These are phyloP conservation scores for Clepsis dumicolana DNA, from an alignment of 2,888 invertebrate genomes.

Conservation along the genomic window DNA sequence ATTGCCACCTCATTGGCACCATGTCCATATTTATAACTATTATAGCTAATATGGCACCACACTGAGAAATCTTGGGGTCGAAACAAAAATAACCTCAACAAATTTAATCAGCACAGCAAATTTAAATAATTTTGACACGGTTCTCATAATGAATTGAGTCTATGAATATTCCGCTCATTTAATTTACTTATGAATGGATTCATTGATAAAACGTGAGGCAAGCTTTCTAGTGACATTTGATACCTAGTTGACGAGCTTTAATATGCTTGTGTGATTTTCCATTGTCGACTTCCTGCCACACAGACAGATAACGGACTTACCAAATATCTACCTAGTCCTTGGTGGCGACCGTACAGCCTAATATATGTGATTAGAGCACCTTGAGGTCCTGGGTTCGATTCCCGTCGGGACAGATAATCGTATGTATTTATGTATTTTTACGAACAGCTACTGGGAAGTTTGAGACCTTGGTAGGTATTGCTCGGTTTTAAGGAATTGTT, in stretches of 20 bases:
- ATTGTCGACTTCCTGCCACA: neutral
- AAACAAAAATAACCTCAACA: neutral
- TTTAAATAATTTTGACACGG: neutral
- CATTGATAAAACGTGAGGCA: conserved; percentile 32
- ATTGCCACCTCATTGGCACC: no score
- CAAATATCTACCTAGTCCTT: neutral
- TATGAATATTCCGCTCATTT: conserved; percentile 3
- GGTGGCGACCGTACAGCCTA: no score
- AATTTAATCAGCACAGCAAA: neutral
- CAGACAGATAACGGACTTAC: neutral
- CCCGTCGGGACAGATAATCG: no score
- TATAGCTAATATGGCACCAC: neutral
- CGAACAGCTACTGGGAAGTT: no score
- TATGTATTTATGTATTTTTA: no score
- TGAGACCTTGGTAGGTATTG: no score
- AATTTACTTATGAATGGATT: conserved; percentile 31
- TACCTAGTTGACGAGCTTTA: neutral
- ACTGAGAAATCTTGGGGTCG: neutral
- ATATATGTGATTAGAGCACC: no score
- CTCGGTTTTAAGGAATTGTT: no score
- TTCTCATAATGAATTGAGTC: neutral
- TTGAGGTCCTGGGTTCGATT: no score
- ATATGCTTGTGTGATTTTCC: neutral
- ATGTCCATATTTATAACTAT: no score
- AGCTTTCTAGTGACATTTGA: conserved; percentile 18